Base-by-base conservation (phyloP, 2,888 invertebrate genomes). In the Acleris emargana region DNA sequence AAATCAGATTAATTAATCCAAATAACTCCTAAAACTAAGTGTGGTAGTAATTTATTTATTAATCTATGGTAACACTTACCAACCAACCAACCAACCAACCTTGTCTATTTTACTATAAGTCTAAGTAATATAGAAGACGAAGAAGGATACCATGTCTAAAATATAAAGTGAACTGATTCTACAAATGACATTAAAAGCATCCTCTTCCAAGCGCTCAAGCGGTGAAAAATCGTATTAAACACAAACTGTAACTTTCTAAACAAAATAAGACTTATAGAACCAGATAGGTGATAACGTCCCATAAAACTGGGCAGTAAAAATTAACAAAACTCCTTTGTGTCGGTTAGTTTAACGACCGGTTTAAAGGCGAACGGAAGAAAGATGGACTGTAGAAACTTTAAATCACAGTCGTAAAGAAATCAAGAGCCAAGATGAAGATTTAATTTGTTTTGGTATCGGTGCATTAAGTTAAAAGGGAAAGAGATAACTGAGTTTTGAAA, bases 291-390 rank as follows among this genome's bases (percentile, higher is more conserved):
- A 64, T 59, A 49, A 64, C 54, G 54, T 7, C 54, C 42, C 59
- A 60, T 66, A 66, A 66, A 66, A 22, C 47, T 43, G 16, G 17
- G 45, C 45, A 45, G 60, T 66, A 53, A 60, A 64, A 66, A 66
- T 66, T 66, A 60, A 66, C 64, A 60, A 66, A 60, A 66, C 60
- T 60, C 42, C 64, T 60, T 66, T 66, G 64, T 66, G 45, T 60
- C 60, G 55, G 55, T 50, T 43, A 17, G 32, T 43, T 32, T 60
- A 51, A 51, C 32, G 60, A 57, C 51, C 60, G 60, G 43, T 66
- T 66, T 66, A 60, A 45, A 16, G n/a, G 11, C n/a, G 16, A 49
- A 50, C 51, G 54, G 51, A 45, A 64, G 59, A 60, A 50, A 55
- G 51, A 66, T 60, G 55, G 51, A 66, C 64, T 57, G 60, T 17